These are phyloP conservation scores for Otocyon megalotis DNA, from an alignment of 2,113 vertebrate genomes.

Conservation along the genomic window DNA sequence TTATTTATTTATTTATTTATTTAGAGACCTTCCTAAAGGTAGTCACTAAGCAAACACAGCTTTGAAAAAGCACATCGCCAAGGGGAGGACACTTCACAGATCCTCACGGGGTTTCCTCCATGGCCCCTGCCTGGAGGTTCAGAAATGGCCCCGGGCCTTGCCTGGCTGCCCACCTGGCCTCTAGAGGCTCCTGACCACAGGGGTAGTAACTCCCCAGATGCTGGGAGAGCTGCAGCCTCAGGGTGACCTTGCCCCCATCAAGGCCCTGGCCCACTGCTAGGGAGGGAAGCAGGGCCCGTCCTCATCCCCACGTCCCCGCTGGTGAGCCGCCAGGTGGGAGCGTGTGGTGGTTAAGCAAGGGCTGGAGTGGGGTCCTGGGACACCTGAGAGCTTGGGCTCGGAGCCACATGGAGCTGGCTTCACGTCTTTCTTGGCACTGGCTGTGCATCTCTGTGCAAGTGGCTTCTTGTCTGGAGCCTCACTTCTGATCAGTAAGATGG, in stretches of 20 bases:
- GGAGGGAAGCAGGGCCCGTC: background rate
- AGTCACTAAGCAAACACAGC: background rate
- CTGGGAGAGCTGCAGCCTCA: background rate
- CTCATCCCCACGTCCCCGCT: background rate
- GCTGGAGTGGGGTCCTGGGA: background rate
- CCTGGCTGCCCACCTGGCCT: background rate
- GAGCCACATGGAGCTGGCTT: background rate
- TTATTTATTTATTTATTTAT: background rate
- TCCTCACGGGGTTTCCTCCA: background rate
- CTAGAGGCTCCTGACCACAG: rapidly evolving
- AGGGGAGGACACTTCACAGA: background rate
- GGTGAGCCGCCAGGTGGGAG: background rate
- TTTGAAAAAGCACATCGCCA: background rate
- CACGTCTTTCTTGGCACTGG: background rate
- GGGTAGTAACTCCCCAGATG: background rate
- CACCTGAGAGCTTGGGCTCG: background rate
- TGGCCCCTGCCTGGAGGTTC: rapidly evolving
- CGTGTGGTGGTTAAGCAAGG: background rate
- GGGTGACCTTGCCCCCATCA: background rate
- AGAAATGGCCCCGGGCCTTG: background rate
- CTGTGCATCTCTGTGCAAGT: background rate
- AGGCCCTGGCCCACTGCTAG: background rate
- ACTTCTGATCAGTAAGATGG: background rate
- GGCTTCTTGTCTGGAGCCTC: background rate
- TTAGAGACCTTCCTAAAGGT: background rate